Percentiles rank a stretch among this genome's conserved stretches.
Conservation (phyloP, 2,113 vertebrate genomes). For the Tachycineta bicolor region DNA sequence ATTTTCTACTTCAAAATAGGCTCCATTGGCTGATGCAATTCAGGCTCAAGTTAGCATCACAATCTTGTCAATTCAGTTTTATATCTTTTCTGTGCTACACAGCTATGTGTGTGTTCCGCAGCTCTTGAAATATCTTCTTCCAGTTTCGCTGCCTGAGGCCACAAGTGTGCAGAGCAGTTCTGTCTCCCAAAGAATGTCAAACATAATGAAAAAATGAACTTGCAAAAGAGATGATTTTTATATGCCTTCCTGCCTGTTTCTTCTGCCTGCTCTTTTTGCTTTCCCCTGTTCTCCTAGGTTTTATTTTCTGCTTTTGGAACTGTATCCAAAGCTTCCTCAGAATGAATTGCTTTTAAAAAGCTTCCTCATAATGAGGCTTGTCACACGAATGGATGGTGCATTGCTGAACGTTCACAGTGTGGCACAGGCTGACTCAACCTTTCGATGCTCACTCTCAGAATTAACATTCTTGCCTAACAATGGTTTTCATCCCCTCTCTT, state of each 20-base stretch:
- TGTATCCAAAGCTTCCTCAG: constrained; percentile 3
- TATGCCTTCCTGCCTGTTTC: constrained; percentile 1
- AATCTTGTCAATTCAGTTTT: neutral
- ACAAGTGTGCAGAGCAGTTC: neutral
- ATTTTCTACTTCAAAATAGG: neutral
- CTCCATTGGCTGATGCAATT: neutral
- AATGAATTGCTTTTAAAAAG: constrained; percentile 34
- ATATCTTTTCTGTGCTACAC: neutral
- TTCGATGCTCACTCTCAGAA: neutral
- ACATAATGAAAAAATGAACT: constrained; percentile 53
- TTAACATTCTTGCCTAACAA: constrained; percentile 49
- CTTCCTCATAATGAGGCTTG: constrained; percentile 37
- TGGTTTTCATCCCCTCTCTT: constrained; percentile 24
- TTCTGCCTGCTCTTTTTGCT: constrained; percentile 28
- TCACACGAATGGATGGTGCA: constrained; percentile 38
- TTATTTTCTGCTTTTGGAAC: constrained; percentile 43
- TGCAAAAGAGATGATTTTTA: constrained; percentile 37
- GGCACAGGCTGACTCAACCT: constrained; percentile 26
- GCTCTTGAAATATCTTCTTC: constrained; percentile 35
- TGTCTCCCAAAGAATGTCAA: constrained; percentile 34
- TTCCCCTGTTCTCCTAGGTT: neutral
- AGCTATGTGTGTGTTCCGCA: constrained; percentile 32
- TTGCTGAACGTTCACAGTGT: constrained; percentile 25
- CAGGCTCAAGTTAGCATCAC: neutral
- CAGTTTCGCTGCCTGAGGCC: constrained; percentile 43